Conservation (phyloP, 2,797 vertebrate species). For the Lutra lutra region DNA sequence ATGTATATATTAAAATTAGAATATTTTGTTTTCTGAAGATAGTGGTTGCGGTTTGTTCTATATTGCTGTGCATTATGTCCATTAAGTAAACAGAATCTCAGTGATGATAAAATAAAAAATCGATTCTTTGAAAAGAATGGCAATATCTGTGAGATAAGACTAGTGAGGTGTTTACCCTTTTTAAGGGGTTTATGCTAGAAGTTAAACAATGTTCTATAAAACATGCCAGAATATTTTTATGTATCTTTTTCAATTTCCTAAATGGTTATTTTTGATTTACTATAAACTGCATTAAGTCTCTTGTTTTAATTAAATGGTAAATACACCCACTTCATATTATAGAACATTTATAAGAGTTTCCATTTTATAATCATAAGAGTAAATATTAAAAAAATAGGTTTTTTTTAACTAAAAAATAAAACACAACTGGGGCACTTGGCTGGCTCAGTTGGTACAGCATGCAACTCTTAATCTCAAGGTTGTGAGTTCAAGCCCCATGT, state of each 20-base stretch:
- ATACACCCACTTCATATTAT: conserved; percentile 17
- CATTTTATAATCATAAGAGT: conserved; percentile 33
- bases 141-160: conserved; percentile 58
- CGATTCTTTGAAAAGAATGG: conserved; percentile 56
- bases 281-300: background rate
- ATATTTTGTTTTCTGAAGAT: conserved; percentile 51
- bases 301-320: conserved; percentile 56
- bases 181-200: conserved; percentile 59
- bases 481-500: background rate
- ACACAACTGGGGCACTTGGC: background rate
- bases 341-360: conserved; percentile 50
- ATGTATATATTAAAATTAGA: conserved; percentile 55
- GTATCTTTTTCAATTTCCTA: conserved; percentile 37
- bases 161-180: conserved; percentile 29
- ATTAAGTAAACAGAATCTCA: conserved; percentile 45
- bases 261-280: conserved; percentile 61
- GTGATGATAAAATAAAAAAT: conserved; percentile 64
- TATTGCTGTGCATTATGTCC: conserved; percentile 17
- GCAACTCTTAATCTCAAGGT: background rate
- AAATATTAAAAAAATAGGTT: background rate
- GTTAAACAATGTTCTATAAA: conserved; percentile 45
- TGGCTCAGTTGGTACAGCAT: background rate
- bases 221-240: conserved; percentile 52
- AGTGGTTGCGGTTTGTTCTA: conserved; percentile 20
- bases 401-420: conserved; percentile 39